Evolutionary conservation across 2,888 invertebrate genomes (phyloP).

Genomic region (Unio pictorum): DNA sequence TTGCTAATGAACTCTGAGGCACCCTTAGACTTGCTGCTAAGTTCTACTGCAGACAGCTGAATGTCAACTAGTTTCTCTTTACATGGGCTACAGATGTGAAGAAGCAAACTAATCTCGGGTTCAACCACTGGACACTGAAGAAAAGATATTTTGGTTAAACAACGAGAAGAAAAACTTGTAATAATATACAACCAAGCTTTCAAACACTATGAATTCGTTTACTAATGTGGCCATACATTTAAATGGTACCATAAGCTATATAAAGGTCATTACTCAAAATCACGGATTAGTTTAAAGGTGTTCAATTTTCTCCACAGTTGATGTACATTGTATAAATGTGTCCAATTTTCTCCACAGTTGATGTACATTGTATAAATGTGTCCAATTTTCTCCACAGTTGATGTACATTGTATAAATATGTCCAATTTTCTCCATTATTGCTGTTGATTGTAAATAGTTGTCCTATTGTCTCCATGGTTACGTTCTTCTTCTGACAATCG

Average conservation of each 20-base stretch:
- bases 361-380: too few relatives aligned
- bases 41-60: slow-evolving; percentile 38
- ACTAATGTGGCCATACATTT: slow-evolving; percentile 1
- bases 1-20: slow-evolving; percentile 34
- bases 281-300: too few relatives aligned
- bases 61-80: slow-evolving; percentile 35
- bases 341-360: too few relatives aligned
- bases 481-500: too few relatives aligned
- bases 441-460: too few relatives aligned
- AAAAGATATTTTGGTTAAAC: background rate
- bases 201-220: background rate
- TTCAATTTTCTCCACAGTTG: too few relatives aligned
- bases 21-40: slow-evolving; percentile 17
- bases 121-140: slow-evolving; percentile 58
- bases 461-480: too few relatives aligned
- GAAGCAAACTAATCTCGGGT: slow-evolving; percentile 57
- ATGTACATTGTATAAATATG: too few relatives aligned
- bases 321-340: too few relatives aligned
- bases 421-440: too few relatives aligned
- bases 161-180: background rate
- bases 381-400: too few relatives aligned
- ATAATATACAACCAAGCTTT: background rate
- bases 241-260: background rate
- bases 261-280: background rate
- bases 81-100: slow-evolving; percentile 53